Percentiles rank a stretch among this genome's conserved stretches.
These are phyloP conservation scores for Melieria crassipennis DNA, from an alignment of 2,888 invertebrate species.

Conservation along the genomic window DNA sequence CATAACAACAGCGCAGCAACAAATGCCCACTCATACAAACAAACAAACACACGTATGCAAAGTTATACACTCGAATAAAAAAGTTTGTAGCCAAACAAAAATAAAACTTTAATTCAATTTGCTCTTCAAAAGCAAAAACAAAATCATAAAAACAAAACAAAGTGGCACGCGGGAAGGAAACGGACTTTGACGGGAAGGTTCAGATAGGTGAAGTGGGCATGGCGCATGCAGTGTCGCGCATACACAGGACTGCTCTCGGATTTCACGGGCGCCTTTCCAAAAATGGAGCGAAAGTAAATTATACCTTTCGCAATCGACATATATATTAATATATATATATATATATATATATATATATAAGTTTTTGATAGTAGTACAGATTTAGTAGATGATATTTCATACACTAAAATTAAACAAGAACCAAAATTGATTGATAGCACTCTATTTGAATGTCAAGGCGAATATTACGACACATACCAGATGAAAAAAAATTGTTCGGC, in stretches of 20 bases:
- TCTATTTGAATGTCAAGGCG: no score
- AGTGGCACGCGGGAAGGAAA: not conserved
- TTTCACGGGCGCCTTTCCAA: no score
- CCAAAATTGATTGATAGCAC: no score
- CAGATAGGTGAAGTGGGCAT: not conserved
- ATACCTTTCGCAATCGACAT: not conserved
- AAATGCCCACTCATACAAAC: not conserved
- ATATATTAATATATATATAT: no score
- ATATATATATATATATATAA: no score
- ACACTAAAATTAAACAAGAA: no score
- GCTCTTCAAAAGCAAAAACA: not conserved
- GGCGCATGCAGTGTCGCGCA: not conserved
- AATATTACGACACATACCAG: no score
- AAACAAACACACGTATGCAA: not conserved
- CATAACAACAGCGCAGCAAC: not conserved
- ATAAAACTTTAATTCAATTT: conserved; percentile 21
- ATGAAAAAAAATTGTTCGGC: no score
- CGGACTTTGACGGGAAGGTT: not conserved
- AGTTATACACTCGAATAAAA: conserved; percentile 20
- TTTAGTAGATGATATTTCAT: no score
- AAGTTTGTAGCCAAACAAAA: conserved; percentile 18
- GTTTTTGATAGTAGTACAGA: no score
- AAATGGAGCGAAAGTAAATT: not conserved
- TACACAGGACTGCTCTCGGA: not conserved
- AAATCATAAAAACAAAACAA: not conserved